Conservation (phyloP, 2,113 vertebrate species). For the Notiomystis cincta region DNA sequence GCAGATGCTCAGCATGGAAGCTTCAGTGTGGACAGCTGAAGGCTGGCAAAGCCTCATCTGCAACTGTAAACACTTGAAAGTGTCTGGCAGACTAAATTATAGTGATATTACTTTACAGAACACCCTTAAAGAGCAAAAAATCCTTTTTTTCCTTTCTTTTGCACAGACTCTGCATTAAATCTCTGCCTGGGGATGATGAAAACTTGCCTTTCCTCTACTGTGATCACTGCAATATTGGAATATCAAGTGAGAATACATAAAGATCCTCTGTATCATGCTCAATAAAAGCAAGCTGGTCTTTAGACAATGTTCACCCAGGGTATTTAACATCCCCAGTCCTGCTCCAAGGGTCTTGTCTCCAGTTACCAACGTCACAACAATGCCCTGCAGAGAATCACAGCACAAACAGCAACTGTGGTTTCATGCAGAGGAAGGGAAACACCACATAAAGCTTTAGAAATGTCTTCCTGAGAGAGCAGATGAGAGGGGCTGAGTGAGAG, state of each 20-base stretch:
- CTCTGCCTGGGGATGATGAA: not conserved
- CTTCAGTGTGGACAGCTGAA: not conserved
- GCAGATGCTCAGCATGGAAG: not conserved
- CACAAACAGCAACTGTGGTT: not conserved
- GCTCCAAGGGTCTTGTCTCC: not conserved
- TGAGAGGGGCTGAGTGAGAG: not conserved
- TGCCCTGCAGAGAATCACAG: not conserved
- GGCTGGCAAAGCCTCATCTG: not conserved
- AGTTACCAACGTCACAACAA: accelerated
- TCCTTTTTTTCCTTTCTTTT: not conserved
- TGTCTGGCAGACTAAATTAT: not conserved
- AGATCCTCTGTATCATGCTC: not conserved
- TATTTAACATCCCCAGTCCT: not conserved
- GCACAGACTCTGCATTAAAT: not conserved
- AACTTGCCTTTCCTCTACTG: not conserved
- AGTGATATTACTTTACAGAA: not conserved
- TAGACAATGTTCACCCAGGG: accelerated
- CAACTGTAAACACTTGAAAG: not conserved
- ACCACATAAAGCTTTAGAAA: not conserved
- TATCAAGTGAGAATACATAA: not conserved
- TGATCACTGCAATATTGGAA: not conserved
- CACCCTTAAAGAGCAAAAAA: not conserved
- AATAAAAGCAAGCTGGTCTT: not conserved
- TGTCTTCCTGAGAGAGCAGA: not conserved
- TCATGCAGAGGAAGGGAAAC: not conserved